Percentiles rank a stretch among this genome's conserved stretches.
phyloP scores from a whole-genome alignment of 2,888 invertebrate species.

The Athalia rosae region DNA sequence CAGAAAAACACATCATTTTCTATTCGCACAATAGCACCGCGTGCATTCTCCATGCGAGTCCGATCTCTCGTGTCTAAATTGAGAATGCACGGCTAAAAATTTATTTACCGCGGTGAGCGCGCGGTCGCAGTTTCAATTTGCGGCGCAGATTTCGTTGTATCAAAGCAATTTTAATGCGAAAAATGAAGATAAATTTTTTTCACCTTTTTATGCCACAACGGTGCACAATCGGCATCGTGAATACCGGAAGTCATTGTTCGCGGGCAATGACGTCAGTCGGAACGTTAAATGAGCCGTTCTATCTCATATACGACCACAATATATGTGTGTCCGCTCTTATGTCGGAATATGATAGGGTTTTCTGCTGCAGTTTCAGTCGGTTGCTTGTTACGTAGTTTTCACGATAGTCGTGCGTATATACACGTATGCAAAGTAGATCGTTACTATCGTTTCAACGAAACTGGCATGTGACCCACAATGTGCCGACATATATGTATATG shows the following conservation, averaged over 20 bases:
- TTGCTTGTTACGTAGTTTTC: background rate
- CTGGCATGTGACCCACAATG: no score
- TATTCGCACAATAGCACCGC: no score
- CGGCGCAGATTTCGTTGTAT: background rate
- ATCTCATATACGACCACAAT: background rate
- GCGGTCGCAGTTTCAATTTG: background rate
- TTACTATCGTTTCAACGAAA: background rate
- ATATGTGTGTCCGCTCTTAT: background rate
- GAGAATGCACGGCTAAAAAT: no score
- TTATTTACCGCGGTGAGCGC: no score
- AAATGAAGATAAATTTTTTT: background rate
- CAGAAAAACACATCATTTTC: no score
- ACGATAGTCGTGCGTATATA: background rate
- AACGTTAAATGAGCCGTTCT: slow-evolving; percentile 10
- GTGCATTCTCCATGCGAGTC: no score
- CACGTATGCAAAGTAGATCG: background rate
- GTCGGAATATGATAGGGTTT: background rate
- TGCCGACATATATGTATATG: no score
- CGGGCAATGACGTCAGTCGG: slow-evolving; percentile 26
- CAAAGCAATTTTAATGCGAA: background rate
- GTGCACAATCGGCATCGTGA: background rate
- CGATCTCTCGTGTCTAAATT: no score
- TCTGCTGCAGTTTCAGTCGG: background rate
- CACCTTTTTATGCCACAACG: background rate
- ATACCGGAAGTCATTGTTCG: slow-evolving; percentile 33